Base-by-base conservation (phyloP, 2,797 vertebrate genomes). In the Gobionotothen gibberifrons region DNA sequence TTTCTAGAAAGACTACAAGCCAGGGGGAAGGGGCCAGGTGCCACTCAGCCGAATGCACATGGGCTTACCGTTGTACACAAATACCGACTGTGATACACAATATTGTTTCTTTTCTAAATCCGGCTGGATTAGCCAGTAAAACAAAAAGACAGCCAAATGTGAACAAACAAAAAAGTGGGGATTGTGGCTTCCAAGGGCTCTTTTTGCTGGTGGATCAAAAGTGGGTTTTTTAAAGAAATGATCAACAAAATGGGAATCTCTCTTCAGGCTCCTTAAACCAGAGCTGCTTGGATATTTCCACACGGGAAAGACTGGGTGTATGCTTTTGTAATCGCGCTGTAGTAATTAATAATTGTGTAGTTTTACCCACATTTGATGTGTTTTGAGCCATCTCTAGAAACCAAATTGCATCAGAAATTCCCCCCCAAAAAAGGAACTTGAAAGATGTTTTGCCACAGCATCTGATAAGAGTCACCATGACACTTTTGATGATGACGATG, bases 11-110 rank as follows among this genome's bases (percentile, higher is more conserved):
- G 86, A 87, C 87, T 78, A 82, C 87, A 62, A 76, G 82, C 88
- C 76, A 79, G 78, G 80, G 82, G 83, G 85, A 87, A 87, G 83
- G 84, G 83, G 89, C 93, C 90, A 93, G 93, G 92, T 92, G 91
- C 84, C 87, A 88, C 85, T 91, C 88, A 85, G 87, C 85, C 84
- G 85, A 90, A 91, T 91, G 90, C 91, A 91, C 88, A 92, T 81
- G 84, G 90, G 87, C 87, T 88, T 92, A 88, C 78, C 14, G 61
- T 78, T 87, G 86, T 90, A 88, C 82, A 90, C 88, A 88, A 91
- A 92, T 84, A 79, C 85, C 61, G 53, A 90, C 89, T 91, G 92
- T 89, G 89, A 90, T 86, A 87, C 84, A 85, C 87, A 84, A 84
- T 91, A 87, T 91, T 92, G 87, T 89, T 88, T 90, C 81, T 86